Evolutionary conservation across 2,888 invertebrate species (phyloP).

Genomic region (Drosophila niveifrons): DNA sequence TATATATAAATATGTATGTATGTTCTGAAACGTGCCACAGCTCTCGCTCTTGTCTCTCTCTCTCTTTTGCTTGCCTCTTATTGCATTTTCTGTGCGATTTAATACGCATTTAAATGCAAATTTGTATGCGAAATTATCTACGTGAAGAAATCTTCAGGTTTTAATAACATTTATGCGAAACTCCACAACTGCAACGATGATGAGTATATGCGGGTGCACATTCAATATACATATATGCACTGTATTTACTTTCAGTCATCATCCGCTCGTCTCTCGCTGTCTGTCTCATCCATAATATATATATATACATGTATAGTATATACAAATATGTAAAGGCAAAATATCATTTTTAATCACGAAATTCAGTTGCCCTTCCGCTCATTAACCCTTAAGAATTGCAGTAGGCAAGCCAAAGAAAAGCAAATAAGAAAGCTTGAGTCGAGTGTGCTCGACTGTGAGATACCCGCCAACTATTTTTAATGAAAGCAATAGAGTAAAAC

Average conservation of each 20-base stretch:
- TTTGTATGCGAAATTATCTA: slow-evolving; percentile 73
- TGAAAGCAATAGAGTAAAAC: too few relatives aligned
- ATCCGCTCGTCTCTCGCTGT: background rate
- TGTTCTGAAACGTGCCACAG: slow-evolving; percentile 17
- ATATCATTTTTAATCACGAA: background rate
- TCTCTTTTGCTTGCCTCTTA: slow-evolving; percentile 23
- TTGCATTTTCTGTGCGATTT: slow-evolving; percentile 75
- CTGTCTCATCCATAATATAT: background rate
- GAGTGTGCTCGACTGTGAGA: too few relatives aligned
- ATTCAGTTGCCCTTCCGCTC: background rate
- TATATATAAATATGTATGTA: slow-evolving; percentile 8
- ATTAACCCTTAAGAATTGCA: background rate
- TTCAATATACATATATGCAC: slow-evolving; percentile 6
- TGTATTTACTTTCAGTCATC: slow-evolving; percentile 11
- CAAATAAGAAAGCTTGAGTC: background rate
- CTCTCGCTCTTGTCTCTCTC: background rate
- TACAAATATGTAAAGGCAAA: background rate
- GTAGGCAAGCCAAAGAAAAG: background rate
- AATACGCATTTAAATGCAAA: slow-evolving; percentile 77
- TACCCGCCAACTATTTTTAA: too few relatives aligned
- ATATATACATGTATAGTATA: too few relatives aligned
- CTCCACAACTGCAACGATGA: slow-evolving; percentile 13
- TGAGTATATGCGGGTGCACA: background rate
- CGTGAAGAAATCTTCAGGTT: slow-evolving; percentile 75
- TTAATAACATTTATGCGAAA: slow-evolving; percentile 65